Evolutionary conservation across 2,888 invertebrate species (phyloP).

Genomic region (Alsophila aescularia): DNA sequence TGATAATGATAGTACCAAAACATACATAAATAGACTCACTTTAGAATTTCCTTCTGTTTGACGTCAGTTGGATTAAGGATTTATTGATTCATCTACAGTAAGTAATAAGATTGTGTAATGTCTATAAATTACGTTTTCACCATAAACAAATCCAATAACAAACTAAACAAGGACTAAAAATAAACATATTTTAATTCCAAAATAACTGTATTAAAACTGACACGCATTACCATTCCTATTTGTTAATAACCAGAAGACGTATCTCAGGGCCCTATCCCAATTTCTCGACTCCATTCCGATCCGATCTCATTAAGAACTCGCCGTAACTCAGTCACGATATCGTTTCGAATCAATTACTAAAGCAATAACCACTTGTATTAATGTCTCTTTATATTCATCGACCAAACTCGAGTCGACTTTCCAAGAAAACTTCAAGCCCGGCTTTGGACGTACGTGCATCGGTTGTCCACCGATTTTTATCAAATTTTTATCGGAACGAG

Average conservation of each 20-base stretch:
- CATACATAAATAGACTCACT: too few species aligned
- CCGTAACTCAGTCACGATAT: conserved; percentile 31
- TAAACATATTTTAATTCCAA: too few species aligned
- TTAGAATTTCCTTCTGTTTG: too few species aligned
- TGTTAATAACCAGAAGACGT: conserved; percentile 15
- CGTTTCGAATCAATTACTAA: conserved; percentile 32
- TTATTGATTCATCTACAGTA: too few species aligned
- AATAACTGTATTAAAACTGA: too few species aligned
- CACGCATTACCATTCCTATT: neutral
- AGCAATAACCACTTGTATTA: conserved; percentile 33
- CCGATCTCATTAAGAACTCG: conserved; percentile 23
- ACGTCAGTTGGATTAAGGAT: too few species aligned
- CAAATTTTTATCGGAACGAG: conserved; percentile 48
- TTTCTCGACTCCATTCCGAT: conserved; percentile 25
- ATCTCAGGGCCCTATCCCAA: conserved; percentile 5
- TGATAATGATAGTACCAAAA: too few species aligned
- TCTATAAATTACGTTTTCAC: too few species aligned
- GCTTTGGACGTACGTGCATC: conserved; percentile 49
- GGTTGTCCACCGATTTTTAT: conserved; percentile 59
- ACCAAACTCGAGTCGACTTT: conserved; percentile 21
- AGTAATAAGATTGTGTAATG: too few species aligned
- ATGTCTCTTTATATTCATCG: conserved; percentile 36
- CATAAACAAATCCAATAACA: too few species aligned
- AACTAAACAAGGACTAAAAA: too few species aligned
- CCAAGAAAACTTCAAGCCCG: conserved; percentile 24